Evolutionary conservation across 2,113 vertebrate genomes (phyloP).

Genomic region (Oreochromis tanganicae): DNA sequence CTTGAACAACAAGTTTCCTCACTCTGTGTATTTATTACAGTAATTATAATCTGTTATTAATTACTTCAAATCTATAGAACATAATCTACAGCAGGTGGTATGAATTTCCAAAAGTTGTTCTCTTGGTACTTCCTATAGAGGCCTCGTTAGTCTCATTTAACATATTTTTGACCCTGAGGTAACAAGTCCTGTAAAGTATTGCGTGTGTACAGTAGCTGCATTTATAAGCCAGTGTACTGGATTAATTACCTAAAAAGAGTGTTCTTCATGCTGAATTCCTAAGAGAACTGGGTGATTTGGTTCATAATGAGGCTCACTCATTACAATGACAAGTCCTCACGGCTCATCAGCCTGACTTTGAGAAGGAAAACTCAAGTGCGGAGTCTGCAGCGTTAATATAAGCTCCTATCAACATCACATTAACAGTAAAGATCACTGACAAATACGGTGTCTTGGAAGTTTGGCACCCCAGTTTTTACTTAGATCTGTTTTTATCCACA

Average conservation of each 20-base stretch:
- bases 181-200: not conserved
- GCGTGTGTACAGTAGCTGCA: not conserved
- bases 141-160: not conserved
- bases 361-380: constrained; percentile 34
- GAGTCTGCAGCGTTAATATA: constrained; percentile 27
- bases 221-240: constrained; percentile 44
- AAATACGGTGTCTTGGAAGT: not conserved
- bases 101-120: not conserved
- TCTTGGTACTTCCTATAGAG: not conserved
- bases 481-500: not conserved
- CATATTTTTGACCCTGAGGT: constrained; percentile 11
- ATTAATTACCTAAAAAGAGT: constrained; percentile 65
- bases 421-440: constrained; percentile 1
- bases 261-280: constrained; percentile 65
- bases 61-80: not conserved
- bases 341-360: constrained; percentile 72
- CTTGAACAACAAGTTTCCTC: not conserved
- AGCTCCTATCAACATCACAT: constrained; percentile 37
- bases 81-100: not conserved
- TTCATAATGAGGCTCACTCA: constrained; percentile 73
- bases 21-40: not conserved
- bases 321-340: constrained; percentile 71
- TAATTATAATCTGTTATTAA: not conserved
- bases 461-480: not conserved
- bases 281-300: constrained; percentile 64